Base-by-base conservation (phyloP, 2,113 vertebrate species). In the Promerops cafer region DNA sequence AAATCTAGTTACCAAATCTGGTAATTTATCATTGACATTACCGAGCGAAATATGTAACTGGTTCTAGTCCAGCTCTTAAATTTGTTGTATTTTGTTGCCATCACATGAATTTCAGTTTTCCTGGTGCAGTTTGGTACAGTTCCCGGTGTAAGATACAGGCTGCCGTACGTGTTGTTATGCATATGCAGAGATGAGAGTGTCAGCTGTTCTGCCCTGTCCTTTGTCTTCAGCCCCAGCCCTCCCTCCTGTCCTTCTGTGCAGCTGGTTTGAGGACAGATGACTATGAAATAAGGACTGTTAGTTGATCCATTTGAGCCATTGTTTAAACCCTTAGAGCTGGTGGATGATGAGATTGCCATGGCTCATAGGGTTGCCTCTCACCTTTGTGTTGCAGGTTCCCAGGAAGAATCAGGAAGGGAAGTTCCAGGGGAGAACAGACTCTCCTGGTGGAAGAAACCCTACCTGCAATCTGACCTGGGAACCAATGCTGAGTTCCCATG, bases 1-100 rank as follows among this genome's bases (percentile, higher is more conserved):
- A 95, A 96, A 90, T 80, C 75, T 70, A 72, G 68, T 85, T 83
- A 94, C 81, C 39, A 52, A 90, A 83, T 90, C 68, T 77, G 47
- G 71, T 91, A 70, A 90, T 91, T 92, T 86, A 70, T 80, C 87
- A 52, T 37, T 77, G 60, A 75, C 47, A 22, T 83, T 90, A 80
- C 23, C 13, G 79, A 64, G 30, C 2, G 14, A 96, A 96, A 90
- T 77, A 90, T 35, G 47, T 61, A 87, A 47, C 21, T 76, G 27
- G 13, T 85, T 94, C 49, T 92, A 75, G 39, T 56, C 54, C 47
- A 78, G 31, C 37, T 91, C 54, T 81, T 83, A 23, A 50, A 59
- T 77, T 57, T 47, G 22, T 16, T 22, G 3, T n/a, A 18, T 76
- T 91, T 91, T 66, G 39, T 86, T 93, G 42, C 45, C 35, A 31